These are phyloP conservation scores for Coelopa frigida DNA, from an alignment of 1,140 invertebrate species.

Conservation along the genomic window DNA sequence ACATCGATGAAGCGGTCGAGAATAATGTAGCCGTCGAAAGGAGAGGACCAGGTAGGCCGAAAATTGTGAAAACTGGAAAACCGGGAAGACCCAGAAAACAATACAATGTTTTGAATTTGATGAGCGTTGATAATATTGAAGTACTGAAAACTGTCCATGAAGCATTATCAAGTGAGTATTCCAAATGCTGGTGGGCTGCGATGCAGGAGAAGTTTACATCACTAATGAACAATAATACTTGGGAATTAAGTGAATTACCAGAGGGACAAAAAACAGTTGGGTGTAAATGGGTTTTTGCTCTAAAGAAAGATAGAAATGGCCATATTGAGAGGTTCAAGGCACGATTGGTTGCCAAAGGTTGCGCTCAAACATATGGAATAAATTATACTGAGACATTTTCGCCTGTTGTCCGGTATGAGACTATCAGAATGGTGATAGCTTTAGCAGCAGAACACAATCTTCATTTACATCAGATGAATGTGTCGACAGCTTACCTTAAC, in stretches of 20 bases:
- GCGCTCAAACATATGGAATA: conserved; percentile 33
- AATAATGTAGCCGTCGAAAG: no score
- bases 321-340: conserved; percentile 32
- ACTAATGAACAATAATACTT: conserved; percentile 24
- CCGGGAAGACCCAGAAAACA: conserved; percentile 10
- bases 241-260: conserved; percentile 14
- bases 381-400: conserved; percentile 42
- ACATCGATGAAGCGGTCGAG: no score
- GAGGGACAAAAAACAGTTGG: conserved; percentile 2
- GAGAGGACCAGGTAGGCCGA: neutral
- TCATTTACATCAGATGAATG: conserved; percentile 36
- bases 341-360: conserved; percentile 42
- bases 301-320: conserved; percentile 17
- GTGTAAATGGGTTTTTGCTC: conserved; percentile 23
- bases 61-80: conserved; percentile 4
- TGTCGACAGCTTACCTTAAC: conserved; percentile 44
- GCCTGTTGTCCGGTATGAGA: conserved; percentile 30
- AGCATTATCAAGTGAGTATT: neutral
- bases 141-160: neutral
- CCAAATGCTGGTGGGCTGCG: conserved; percentile 23
- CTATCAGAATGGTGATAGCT: conserved; percentile 36
- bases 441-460: conserved; percentile 24
- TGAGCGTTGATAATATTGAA: neutral
- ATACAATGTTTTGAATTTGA: neutral
- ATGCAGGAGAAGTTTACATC: conserved; percentile 26